Base-by-base conservation (phyloP, 1,140 invertebrate species). In the Procambarus clarkii region DNA sequence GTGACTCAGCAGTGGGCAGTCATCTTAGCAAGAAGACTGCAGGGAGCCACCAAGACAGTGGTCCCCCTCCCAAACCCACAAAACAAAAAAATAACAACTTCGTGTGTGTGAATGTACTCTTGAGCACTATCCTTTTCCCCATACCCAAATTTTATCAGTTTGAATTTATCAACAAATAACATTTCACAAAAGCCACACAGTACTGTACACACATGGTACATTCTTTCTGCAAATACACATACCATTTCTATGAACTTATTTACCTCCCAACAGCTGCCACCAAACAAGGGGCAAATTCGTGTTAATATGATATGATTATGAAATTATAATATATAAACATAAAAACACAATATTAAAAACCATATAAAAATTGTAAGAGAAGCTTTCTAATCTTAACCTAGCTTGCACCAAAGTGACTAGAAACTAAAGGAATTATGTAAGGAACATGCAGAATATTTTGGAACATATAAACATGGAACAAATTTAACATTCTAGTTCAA, bases 351-450 rank as follows among this genome's bases (percentile, higher is more conserved):
- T 21, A 5, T 18, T 4, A 69, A 69, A 21, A 69, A 3, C 18
- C 54, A 58, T 58, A 69, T 18, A 13, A 69, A 69, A 69, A 69
- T 4, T 15, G 1, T 69, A 69, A 69, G 4, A 69, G 54, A 58
- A 58, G 54, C 54, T 58, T 8, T 58, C 54, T 9, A 7, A 58
- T 58, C 54, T 69, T 69, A 69, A 11, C 13, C 18, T 69, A 69
- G 64, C 11, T 69, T 69, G 64, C 64, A 69, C 64, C 64, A 69
- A 69, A 69, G 64, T 69, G 64, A 69, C 64, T 69, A 69, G 64
- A 69, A 18, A 69, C 13, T 18, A 69, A 18, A 69, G 18, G 3
- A 69, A 18, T 8, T 58, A 58, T 58, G 54, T 18, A 69, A 69
- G 64, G 64, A 69, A 69, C 18, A 69, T 18, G 21, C 11, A 18